Conservation (phyloP, 2,888 invertebrate genomes). For the Notodonta dromedarius region DNA sequence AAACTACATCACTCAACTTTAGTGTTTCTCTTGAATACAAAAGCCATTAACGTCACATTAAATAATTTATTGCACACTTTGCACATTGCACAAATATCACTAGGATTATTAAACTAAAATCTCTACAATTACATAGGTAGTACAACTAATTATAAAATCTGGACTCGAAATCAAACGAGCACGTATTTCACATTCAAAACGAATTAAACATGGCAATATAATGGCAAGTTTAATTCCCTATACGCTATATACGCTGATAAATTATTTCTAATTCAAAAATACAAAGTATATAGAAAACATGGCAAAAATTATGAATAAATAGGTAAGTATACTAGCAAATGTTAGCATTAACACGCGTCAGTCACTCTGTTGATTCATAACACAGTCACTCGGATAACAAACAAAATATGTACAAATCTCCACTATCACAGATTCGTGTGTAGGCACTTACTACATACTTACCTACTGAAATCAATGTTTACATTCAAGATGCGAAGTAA, state of each 20-base stretch:
- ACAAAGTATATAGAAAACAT: constrained; percentile 36
- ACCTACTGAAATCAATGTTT: background rate
- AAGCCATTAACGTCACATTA: constrained; percentile 27
- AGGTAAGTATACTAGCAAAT: constrained; percentile 9
- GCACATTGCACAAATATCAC: constrained; percentile 50
- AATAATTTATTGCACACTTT: constrained; percentile 67
- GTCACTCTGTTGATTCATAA: constrained; percentile 21
- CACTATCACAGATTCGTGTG: constrained; percentile 62
- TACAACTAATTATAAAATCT: constrained; percentile 25
- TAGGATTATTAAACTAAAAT: constrained; percentile 46
- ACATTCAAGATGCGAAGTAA: background rate
- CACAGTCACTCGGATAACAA: constrained; percentile 22
- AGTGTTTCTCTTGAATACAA: constrained; percentile 37
- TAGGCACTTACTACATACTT: background rate
- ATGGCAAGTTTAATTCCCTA: constrained; percentile 80
- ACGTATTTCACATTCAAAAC: constrained; percentile 25
- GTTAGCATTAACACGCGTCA: constrained; percentile 22
- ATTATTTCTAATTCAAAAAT: constrained; percentile 12
- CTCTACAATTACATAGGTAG: constrained; percentile 27
- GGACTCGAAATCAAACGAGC: constrained; percentile 17
- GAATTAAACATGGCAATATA: constrained; percentile 77
- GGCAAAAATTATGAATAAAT: constrained; percentile 35
- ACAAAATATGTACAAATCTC: constrained; percentile 19
- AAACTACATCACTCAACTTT: constrained; percentile 38
- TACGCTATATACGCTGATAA: constrained; percentile 18